Conservation (phyloP, 2,113 vertebrate genomes). For the Naja naja region DNA sequence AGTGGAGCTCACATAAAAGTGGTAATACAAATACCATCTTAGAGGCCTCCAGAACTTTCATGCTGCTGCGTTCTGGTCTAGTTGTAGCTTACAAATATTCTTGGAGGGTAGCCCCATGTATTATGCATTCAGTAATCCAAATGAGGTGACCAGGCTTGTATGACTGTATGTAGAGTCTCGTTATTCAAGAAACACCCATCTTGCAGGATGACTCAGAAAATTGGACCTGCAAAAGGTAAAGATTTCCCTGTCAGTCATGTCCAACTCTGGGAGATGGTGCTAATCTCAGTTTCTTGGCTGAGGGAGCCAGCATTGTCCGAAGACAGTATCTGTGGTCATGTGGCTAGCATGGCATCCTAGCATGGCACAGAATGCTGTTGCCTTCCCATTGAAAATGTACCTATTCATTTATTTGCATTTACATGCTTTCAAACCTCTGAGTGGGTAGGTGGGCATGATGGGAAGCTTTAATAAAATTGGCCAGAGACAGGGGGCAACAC, state of each 20-base stretch:
- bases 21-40: not conserved
- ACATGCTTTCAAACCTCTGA: too few relatives aligned
- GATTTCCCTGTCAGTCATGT: not conserved
- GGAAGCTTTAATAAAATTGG: not conserved
- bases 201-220: not conserved
- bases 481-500: not conserved
- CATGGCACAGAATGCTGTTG: not conserved
- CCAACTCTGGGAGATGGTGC: not conserved
- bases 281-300: not conserved
- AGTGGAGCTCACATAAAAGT: not conserved
- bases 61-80: not conserved
- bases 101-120: not conserved
- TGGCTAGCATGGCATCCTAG: not conserved
- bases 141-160: not conserved
- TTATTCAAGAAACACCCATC: not conserved
- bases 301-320: not conserved
- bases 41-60: not conserved
- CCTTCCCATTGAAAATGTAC: not conserved
- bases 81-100: not conserved
- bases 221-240: not conserved
- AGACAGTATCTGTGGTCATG: not conserved
- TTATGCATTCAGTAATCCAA: not conserved
- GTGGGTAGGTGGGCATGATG: not conserved
- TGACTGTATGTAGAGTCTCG: not conserved
- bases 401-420: not conserved